A percentile compares a stretch with the other conserved stretches of the same genome.
Evolutionary conservation across 2,888 invertebrate species (phyloP).

Genomic region (Drosophila macrospina): DNA sequence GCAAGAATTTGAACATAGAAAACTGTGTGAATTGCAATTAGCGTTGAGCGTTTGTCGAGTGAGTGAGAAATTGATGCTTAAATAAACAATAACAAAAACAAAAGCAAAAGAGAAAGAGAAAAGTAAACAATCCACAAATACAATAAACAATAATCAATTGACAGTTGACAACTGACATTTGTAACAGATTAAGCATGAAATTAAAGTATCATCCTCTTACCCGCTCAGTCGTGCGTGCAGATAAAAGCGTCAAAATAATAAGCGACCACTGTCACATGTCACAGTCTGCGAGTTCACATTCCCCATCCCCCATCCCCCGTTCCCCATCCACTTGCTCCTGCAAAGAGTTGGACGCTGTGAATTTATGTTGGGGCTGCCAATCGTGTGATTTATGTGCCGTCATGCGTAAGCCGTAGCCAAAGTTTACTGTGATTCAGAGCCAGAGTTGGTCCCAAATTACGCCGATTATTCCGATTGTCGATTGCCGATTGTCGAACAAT

Average conservation of each 20-base stretch:
- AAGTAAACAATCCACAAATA: slow-evolving; percentile 1
- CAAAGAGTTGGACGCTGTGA: slow-evolving; percentile 27
- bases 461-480: slow-evolving; percentile 9
- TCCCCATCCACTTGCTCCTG: not conserved
- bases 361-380: slow-evolving; percentile 42
- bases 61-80: slow-evolving; percentile 1
- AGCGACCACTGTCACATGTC: slow-evolving; percentile 12
- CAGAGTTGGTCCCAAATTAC: slow-evolving; percentile 1
- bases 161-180: slow-evolving; percentile 72
- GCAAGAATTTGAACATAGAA: slow-evolving; percentile 56
- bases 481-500: slow-evolving; percentile 14
- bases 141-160: slow-evolving; percentile 42
- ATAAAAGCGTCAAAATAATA: slow-evolving; percentile 56
- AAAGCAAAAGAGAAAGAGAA: too few species aligned
- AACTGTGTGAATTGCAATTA: slow-evolving; percentile 56
- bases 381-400: slow-evolving; percentile 62
- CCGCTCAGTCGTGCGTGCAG: slow-evolving; percentile 54
- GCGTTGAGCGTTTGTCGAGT: slow-evolving; percentile 18
- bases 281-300: not conserved
- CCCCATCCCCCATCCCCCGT: not conserved
- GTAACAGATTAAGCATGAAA: slow-evolving; percentile 69
- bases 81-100: not conserved
- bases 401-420: slow-evolving; percentile 31
- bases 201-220: slow-evolving; percentile 38
- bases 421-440: slow-evolving; percentile 2